These are phyloP conservation scores for Argynnis bischoffii DNA, from an alignment of 2,888 invertebrate genomes.

Conservation along the genomic window DNA sequence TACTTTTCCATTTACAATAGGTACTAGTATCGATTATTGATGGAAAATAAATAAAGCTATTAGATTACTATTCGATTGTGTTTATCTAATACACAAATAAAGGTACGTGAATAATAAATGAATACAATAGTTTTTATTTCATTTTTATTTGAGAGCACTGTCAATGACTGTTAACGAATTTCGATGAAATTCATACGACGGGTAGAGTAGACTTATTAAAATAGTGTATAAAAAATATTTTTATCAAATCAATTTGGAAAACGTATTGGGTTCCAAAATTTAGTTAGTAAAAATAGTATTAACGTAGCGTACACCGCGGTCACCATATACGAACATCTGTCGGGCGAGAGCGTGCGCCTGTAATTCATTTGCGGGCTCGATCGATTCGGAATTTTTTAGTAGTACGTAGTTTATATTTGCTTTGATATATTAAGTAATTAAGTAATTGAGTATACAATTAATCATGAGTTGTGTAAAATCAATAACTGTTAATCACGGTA, in stretches of 20 bases:
- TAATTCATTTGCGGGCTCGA: slow-evolving; percentile 58
- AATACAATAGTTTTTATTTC: no score
- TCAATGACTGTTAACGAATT: not conserved
- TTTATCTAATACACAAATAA: no score
- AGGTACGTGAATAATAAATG: no score
- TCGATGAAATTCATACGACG: not conserved
- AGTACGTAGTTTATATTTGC: slow-evolving; percentile 30
- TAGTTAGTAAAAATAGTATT: slow-evolving; percentile 61
- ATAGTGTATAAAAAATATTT: slow-evolving; percentile 11
- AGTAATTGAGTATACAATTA: not conserved
- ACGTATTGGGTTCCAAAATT: slow-evolving; percentile 39
- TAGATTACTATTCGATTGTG: no score
- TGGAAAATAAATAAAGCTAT: no score
- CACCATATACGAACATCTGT: slow-evolving; percentile 46
- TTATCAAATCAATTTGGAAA: slow-evolving; percentile 6
- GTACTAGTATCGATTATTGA: no score
- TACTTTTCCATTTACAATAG: no score
- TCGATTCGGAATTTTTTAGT: slow-evolving; percentile 50
- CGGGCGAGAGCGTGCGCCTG: slow-evolving; percentile 49
- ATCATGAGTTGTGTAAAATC: not conserved
- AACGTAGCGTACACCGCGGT: slow-evolving; percentile 45
- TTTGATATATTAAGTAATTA: slow-evolving; percentile 14
- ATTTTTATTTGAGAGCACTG: not conserved
- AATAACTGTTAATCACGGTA: not conserved
- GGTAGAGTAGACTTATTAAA: slow-evolving; percentile 4